A percentile compares a stretch with the other conserved stretches of the same genome.
phyloP scores from a whole-genome alignment of 2,113 vertebrate genomes.

The Emydura subglobosa region DNA sequence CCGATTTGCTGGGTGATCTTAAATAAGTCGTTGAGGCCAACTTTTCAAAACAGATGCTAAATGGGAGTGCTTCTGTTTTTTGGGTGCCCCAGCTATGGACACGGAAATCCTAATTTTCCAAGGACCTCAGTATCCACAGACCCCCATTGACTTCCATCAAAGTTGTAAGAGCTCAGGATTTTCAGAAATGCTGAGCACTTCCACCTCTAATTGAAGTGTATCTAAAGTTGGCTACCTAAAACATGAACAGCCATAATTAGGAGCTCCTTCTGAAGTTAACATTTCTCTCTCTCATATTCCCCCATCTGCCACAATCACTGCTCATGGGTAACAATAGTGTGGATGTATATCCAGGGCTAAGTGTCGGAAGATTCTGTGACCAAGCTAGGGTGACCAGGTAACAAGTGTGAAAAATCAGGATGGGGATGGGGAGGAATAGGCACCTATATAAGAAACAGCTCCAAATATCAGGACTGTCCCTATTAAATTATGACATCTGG shows the following conservation, averaged over 20 bases:
- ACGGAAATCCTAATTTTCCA: neutral
- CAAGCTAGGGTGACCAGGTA: neutral
- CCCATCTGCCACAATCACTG: neutral
- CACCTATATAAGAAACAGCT: too few species aligned
- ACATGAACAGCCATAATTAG: neutral
- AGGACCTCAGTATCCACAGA: fast-evolving
- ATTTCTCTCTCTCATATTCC: neutral
- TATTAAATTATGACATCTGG: too few species aligned
- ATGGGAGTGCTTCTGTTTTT: neutral
- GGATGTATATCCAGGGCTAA: neutral
- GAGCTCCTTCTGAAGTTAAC: fast-evolving
- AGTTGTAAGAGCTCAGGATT: neutral
- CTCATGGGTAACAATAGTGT: neutral
- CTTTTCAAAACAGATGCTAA: slow-evolving; percentile 20
- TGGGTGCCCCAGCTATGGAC: neutral
- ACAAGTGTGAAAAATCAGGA: too few species aligned
- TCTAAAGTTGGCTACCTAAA: neutral
- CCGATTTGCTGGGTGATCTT: neutral
- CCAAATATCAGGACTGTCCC: too few species aligned
- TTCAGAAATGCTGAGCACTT: neutral
- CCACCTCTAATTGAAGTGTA: neutral
- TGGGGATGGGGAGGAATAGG: too few species aligned
- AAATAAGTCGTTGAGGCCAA: neutral
- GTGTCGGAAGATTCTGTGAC: neutral
- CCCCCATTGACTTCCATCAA: neutral